Percentiles rank a stretch among this genome's conserved stretches.
Evolutionary conservation across 1,140 invertebrate species (phyloP).

Genomic region (Pseudachorutes palmiensis): DNA sequence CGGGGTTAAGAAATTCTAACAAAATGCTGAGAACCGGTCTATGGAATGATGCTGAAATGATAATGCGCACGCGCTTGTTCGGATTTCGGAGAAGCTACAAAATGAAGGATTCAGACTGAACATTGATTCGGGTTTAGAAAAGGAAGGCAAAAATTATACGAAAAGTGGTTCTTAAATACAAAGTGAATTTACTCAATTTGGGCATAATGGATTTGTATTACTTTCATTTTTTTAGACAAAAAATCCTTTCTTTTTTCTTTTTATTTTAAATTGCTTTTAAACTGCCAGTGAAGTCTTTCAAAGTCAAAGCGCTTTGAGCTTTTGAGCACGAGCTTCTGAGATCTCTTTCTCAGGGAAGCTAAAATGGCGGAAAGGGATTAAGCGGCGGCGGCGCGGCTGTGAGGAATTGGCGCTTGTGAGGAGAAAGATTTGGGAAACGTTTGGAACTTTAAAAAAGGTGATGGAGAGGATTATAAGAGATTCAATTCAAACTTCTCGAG

Average conservation of each 20-base stretch:
- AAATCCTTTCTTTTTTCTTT: slow-evolving; percentile 16
- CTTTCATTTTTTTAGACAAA: neutral
- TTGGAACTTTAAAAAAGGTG: too few species aligned
- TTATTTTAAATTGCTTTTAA: slow-evolving; percentile 29
- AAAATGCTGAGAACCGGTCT: neutral
- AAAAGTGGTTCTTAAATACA: too few species aligned
- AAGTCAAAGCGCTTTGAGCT: slow-evolving; percentile 15
- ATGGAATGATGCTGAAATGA: neutral
- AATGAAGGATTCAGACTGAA: neutral
- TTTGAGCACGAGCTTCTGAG: slow-evolving; percentile 12
- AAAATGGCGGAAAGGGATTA: neutral
- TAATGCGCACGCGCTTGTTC: neutral
- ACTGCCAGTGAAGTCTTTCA: slow-evolving; percentile 35
- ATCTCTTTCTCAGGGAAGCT: neutral
- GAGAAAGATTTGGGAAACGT: too few species aligned
- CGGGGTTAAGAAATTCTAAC: too few species aligned
- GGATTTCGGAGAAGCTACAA: too few species aligned
- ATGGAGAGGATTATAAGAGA: too few species aligned
- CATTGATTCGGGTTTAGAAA: neutral
- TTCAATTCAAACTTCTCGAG: too few species aligned
- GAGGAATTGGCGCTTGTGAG: too few species aligned
- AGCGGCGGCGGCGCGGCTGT: neutral
- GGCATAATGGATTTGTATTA: too few species aligned
- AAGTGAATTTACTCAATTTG: too few species aligned
- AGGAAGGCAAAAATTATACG: neutral